These are phyloP conservation scores for Altica lythri DNA, from an alignment of 2,888 invertebrate genomes.

Conservation along the genomic window DNA sequence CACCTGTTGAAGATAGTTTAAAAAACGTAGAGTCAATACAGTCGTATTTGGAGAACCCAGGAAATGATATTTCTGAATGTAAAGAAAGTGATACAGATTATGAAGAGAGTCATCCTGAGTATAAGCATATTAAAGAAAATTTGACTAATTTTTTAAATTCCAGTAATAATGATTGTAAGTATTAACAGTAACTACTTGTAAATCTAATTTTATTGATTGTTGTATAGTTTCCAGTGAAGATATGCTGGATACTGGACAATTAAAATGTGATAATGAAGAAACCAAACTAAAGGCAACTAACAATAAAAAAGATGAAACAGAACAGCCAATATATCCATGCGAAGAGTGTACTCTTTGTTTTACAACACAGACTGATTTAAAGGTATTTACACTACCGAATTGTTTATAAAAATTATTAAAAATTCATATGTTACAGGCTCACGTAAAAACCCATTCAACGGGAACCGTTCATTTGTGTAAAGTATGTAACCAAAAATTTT, in stretches of 20 bases:
- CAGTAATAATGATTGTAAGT: constrained; percentile 6
- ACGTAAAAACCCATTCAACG: constrained; percentile 47
- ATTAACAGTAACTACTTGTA: background rate
- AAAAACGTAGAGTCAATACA: constrained; percentile 12
- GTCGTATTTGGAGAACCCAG: constrained; percentile 5
- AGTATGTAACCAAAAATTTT: constrained; percentile 55
- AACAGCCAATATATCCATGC: constrained; percentile 54
- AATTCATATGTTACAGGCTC: constrained; percentile 20
- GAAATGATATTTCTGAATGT: background rate
- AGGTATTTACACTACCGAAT: constrained; percentile 41
- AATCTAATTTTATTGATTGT: background rate
- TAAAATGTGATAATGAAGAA: constrained; percentile 16
- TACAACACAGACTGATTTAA: constrained; percentile 51
- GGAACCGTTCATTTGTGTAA: constrained; percentile 48
- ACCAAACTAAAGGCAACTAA: no score
- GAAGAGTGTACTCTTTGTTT: constrained; percentile 55
- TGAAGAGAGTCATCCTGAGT: no score
- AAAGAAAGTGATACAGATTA: constrained; percentile 1
- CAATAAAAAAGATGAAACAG: constrained; percentile 52
- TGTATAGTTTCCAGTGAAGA: constrained; percentile 19
- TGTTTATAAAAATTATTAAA: constrained; percentile 4
- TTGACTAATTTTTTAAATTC: background rate
- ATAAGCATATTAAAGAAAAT: no score
- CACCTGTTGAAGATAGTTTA: background rate
- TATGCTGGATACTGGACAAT: constrained; percentile 24